Evolutionary conservation across 2,888 invertebrate genomes (phyloP), one percentile per base, ranked within the genome.

Genomic region (Synergus japonicus): DNA sequence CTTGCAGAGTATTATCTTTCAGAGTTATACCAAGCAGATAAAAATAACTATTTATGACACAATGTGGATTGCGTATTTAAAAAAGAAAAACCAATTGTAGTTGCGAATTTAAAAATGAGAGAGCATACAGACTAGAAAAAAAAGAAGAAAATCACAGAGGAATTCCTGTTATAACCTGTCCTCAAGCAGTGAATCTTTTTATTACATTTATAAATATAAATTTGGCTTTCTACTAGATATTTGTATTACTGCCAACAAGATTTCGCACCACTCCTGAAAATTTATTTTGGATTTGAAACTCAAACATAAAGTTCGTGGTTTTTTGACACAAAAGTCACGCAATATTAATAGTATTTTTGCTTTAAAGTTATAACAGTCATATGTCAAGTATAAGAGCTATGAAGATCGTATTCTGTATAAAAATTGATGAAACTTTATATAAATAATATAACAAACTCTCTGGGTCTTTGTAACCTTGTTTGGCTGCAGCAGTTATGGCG

Each of bases 391-490:
- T 3, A 29, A 29, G 29, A 29, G 29, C 3, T 29, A 29, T 29
- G 0, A 29, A 29, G 29, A 29, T 29, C 29, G 29, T 3, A 29
- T 3, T 3, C 29, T 29, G 29, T 29, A 3, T 29, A 29, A 29
- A 29, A 29, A 29, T 29, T 29, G 60, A 60, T 60, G 22, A 18
- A 3, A 22, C 12, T 60, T 60, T 22, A 60, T 54, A 10, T 49
- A 54, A 54, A 29, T 29, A 29, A 29, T 29, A 29, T 29, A 29
- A 29, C 49, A 13, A 49, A 29, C 29, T 8, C 15, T 54, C 49
- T 29, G 54, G 13, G 46, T 54, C 44, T 73, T 54, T 73, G 29
- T 54, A 15, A 54, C 54, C 73, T 49, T 37, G 54, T 73, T 49
- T 37, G 73, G 8, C 13, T 69, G 46, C 41, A 1, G 15, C 43